Conservation (phyloP, 2,797 vertebrate genomes). For the Lepilemur septentrionalis region DNA sequence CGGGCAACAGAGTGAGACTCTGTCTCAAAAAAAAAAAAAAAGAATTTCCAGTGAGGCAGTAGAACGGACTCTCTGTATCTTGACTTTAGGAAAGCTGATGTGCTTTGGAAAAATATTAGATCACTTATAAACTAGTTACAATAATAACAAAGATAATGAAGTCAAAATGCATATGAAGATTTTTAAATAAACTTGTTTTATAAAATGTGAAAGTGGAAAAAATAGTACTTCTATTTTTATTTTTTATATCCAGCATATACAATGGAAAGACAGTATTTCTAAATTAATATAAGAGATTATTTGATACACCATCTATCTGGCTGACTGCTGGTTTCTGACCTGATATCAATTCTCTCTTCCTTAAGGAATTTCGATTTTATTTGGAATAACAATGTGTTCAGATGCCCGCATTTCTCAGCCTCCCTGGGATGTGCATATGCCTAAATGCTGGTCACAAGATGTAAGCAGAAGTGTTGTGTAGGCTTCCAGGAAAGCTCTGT, state of each 20-base stretch:
- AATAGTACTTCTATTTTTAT: neutral
- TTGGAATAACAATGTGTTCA: neutral
- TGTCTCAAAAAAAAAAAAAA: no score
- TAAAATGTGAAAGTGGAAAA: neutral
- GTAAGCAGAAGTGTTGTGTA: neutral
- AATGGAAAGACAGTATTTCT: neutral
- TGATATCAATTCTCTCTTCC: neutral
- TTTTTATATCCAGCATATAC: neutral
- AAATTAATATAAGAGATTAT: neutral
- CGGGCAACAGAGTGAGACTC: no score
- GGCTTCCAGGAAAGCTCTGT: neutral
- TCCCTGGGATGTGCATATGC: neutral
- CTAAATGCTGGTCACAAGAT: neutral
- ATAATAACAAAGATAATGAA: neutral
- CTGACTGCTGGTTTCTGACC: neutral
- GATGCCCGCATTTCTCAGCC: neutral
- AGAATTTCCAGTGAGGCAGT: neutral
- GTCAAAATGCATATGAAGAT: slow-evolving; percentile 4
- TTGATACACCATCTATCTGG: neutral
- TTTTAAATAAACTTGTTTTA: slow-evolving; percentile 21
- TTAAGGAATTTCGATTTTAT: neutral
- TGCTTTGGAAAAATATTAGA: neutral
- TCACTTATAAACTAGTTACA: neutral
- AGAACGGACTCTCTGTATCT: neutral
- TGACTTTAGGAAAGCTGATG: neutral